Evolutionary conservation across 37 sponge, comb jelly and placozoan genomes (phyloP).

Genomic region (Beroe forskalii): DNA sequence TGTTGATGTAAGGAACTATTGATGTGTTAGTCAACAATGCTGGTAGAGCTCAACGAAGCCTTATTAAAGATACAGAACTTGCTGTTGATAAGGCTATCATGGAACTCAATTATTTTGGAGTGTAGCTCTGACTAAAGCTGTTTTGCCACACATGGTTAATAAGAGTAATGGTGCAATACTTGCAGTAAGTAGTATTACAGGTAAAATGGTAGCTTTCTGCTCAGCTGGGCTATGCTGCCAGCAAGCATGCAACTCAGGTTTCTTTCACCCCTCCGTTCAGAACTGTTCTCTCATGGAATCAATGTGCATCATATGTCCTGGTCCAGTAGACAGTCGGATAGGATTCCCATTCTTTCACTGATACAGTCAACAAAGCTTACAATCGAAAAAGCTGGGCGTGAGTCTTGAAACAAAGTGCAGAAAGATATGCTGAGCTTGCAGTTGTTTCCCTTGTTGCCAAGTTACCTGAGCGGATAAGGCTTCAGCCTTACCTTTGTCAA

Average conservation of each 20-base stretch:
- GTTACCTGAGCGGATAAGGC: conserved; percentile 88
- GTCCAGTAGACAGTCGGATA: conserved; percentile 75
- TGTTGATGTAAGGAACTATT: conserved; percentile 65
- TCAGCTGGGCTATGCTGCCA: conserved; percentile 77
- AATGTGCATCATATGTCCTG: conserved; percentile 80
- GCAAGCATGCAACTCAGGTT: conserved; percentile 90
- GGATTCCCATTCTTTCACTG: conserved; percentile 58
- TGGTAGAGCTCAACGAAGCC: conserved; percentile 79
- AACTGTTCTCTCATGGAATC: conserved; percentile 72
- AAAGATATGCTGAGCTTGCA: conserved; percentile 80
- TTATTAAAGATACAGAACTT: conserved; percentile 75
- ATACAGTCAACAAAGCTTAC: neutral
- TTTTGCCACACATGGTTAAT: conserved; percentile 82
- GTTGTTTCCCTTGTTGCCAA: conserved; percentile 81
- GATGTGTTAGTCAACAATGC: conserved; percentile 93
- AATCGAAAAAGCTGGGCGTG: neutral
- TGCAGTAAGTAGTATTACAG: conserved; percentile 83
- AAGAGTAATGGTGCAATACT: conserved; percentile 71
- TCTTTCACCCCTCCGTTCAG: conserved; percentile 84
- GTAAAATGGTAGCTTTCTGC: conserved; percentile 79
- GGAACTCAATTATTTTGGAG: conserved; percentile 80
- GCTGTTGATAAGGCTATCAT: conserved; percentile 75
- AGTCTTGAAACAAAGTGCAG: conserved; percentile 63
- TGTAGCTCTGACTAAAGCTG: conserved; percentile 83
- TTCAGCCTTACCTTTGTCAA: conserved; percentile 78